phyloP scores from a whole-genome alignment of 2,888 invertebrate species.

The Acanthosepion esculentum region DNA sequence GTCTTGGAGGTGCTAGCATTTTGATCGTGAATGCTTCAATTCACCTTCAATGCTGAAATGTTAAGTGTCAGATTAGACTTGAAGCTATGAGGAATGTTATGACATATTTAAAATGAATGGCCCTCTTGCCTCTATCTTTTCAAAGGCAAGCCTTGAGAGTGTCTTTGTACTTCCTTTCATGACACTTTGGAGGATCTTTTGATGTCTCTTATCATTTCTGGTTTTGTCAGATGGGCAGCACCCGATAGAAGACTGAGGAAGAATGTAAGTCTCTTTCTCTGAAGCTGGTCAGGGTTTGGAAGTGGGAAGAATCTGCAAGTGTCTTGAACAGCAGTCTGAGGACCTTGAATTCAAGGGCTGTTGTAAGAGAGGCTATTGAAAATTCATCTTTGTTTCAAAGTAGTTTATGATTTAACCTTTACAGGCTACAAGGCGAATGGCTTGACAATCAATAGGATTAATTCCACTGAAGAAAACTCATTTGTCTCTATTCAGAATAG shows the following conservation, averaged over 20 bases:
- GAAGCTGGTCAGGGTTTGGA: neutral
- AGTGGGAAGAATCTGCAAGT: neutral
- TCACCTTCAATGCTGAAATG: neutral
- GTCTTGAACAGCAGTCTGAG: neutral
- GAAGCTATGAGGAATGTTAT: neutral
- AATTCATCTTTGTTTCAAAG: neutral
- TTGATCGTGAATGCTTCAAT: neutral
- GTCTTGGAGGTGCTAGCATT: neutral
- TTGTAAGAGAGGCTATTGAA: neutral
- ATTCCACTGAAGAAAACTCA: too few species aligned
- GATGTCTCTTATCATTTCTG: neutral
- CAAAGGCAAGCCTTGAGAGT: neutral
- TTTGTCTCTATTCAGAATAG: too few species aligned
- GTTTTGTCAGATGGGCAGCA: neutral
- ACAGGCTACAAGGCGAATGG: neutral
- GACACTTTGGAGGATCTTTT: neutral
- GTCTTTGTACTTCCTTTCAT: neutral
- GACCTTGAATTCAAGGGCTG: neutral
- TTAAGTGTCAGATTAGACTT: neutral
- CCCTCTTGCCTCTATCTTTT: neutral
- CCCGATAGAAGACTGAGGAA: neutral
- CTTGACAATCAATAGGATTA: neutral
- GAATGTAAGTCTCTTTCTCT: neutral
- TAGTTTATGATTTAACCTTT: neutral
- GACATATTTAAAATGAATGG: neutral